Evolutionary conservation across 2,888 invertebrate genomes (phyloP).

Genomic region (Melitaea athalia): DNA sequence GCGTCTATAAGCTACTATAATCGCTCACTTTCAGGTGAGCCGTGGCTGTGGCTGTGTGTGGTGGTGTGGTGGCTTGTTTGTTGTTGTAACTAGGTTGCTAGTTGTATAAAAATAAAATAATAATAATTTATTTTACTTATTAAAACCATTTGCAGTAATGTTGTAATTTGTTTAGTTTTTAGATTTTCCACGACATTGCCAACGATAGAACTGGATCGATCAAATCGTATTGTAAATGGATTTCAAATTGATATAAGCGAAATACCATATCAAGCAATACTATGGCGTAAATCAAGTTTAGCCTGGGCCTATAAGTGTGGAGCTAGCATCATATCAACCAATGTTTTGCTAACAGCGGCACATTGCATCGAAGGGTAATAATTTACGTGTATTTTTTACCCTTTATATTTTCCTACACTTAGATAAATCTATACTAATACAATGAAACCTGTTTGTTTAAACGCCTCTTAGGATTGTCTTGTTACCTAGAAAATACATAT

Average conservation of each 20-base stretch:
- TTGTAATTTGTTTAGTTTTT: conserved; percentile 10
- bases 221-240: conserved; percentile 72
- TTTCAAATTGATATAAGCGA: conserved; percentile 64
- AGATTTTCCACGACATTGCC: conserved; percentile 15
- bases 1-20: too few species aligned
- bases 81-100: too few species aligned
- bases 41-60: too few species aligned
- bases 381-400: not conserved
- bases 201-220: conserved; percentile 32
- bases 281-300: conserved; percentile 49
- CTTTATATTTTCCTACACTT: too few species aligned
- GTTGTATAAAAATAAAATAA: too few species aligned
- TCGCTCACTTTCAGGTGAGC: too few species aligned
- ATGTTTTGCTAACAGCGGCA: conserved; percentile 66
- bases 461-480: too few species aligned
- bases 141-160: not conserved
- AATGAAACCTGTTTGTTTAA: too few species aligned
- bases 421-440: too few species aligned
- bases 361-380: conserved; percentile 64
- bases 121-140: too few species aligned
- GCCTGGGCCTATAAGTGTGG: conserved; percentile 71
- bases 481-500: too few species aligned
- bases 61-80: too few species aligned
- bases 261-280: conserved; percentile 70
- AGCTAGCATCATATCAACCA: conserved; percentile 58